A percentile compares a stretch with the other conserved stretches of the same genome.
Evolutionary conservation across 92 coral and sea anemone genomes (phyloP).

Genomic region (Blastomussa wellsi): DNA sequence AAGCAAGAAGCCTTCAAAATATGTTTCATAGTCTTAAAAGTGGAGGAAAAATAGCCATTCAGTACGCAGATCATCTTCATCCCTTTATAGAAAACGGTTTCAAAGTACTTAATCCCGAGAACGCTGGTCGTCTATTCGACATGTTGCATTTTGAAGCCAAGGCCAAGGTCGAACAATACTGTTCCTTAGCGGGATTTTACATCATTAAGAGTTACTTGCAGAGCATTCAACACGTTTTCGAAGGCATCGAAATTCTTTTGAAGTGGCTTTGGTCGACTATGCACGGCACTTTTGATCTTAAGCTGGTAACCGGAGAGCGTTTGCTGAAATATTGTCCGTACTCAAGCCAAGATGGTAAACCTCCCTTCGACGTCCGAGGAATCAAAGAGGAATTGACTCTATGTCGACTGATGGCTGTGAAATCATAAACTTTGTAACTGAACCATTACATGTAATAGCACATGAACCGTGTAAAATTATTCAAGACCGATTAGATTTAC

Average conservation of each 20-base stretch:
- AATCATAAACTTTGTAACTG: no score
- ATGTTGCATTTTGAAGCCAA: background rate
- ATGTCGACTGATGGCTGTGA: background rate
- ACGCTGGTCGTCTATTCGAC: background rate
- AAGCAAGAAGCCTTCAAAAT: constrained; percentile 20
- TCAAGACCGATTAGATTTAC: no score
- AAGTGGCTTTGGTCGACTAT: background rate
- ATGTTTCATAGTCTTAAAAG: constrained; percentile 11
- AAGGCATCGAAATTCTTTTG: background rate
- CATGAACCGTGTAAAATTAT: no score
- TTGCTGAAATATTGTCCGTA: background rate
- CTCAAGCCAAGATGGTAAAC: background rate
- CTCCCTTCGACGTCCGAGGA: constrained; percentile 8
- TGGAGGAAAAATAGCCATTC: constrained; percentile 8
- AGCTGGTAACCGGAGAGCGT: constrained; percentile 15
- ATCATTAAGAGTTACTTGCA: background rate
- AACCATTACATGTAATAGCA: no score
- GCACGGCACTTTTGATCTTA: constrained; percentile 6
- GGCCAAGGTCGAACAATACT: background rate
- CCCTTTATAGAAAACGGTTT: background rate
- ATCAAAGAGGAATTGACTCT: background rate
- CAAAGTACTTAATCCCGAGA: background rate
- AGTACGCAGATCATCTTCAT: background rate
- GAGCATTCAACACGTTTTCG: background rate
- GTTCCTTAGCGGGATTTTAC: background rate